phyloP scores from a whole-genome alignment of 2,113 vertebrate genomes.

The Osmerus eperlanus region DNA sequence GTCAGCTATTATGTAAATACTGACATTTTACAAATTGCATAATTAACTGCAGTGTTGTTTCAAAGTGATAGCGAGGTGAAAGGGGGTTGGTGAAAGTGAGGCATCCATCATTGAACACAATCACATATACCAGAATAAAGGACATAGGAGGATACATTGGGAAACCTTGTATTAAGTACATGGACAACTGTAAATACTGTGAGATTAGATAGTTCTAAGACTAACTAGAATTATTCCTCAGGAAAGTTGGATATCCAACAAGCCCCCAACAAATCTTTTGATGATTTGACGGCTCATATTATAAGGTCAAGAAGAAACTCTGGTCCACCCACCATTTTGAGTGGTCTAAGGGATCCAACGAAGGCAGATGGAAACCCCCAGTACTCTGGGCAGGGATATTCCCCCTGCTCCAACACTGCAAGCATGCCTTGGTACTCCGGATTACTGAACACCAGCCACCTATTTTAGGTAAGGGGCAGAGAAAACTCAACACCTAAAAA shows the following conservation, averaged over 20 bases:
- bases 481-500: neutral
- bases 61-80: neutral
- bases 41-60: neutral
- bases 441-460: conserved; percentile 91
- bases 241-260: too few species aligned
- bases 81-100: neutral
- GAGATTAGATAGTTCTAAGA: too few species aligned
- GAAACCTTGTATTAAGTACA: too few species aligned
- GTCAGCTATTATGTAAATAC: conserved; percentile 6
- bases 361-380: conserved; percentile 84
- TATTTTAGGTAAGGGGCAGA: conserved; percentile 40
- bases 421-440: conserved; percentile 84
- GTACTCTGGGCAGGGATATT: conserved; percentile 82
- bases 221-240: too few species aligned
- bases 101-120: too few species aligned
- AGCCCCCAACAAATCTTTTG: too few species aligned
- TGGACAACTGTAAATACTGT: too few species aligned
- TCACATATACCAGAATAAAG: too few species aligned
- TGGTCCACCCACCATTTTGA: conserved; percentile 82
- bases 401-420: conserved; percentile 82
- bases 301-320: neutral
- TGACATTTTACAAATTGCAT: neutral
- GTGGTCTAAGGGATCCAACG: conserved; percentile 84
- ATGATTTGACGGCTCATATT: neutral
- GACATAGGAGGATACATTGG: too few species aligned